Evolutionary conservation across 2,797 vertebrate genomes (phyloP), one percentile per base, ranked within the genome.

Genomic region (Tragopan temminckii): DNA sequence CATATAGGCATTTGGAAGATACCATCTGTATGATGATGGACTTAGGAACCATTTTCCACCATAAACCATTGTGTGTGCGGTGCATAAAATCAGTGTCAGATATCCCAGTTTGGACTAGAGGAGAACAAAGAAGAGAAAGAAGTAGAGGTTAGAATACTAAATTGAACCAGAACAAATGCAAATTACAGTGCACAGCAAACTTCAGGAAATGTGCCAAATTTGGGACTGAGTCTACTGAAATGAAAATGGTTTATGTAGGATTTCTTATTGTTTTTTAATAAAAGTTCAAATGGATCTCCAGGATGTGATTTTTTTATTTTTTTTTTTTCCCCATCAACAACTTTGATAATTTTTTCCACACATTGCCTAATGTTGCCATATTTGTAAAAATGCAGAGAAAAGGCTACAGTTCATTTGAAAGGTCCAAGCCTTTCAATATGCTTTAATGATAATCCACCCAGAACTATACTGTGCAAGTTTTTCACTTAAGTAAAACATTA

Each of bases 51-150:
- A 97, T 33, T 98, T 97, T 96, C 98, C 98, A 17, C 98, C 98
- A 0, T 98, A 99, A 43, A 98, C 70, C 87, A 99, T 90, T 0
- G 98, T 97, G 48, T 99, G 99, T 3, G 97, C 96, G 4, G 98
- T 99, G 93, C 99, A 99, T 38, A 99, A 90, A 90, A 98, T 69
- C 94, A 99, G 89, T 5, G 99, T 98, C 93, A 99, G 71, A 89
- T 99, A 98, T 83, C 99, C 99, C 66, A 99, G 97, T 95, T 99
- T 99, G 78, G 99, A 99, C 99, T 99, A 96, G 55, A 83, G 57
- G 57, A 81, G 88, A 95, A 81, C 9, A 59, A 89, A 85, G 25
- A 8, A 43, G 77, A 85, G 42, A 88, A 93, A 50, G 4, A 57
- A 86, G 29, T 45, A 20, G 35, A 40, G 14, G 43, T 96, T 76